These are phyloP conservation scores for Ctenicera cuprea DNA, from an alignment of 2,888 invertebrate species.

Conservation along the genomic window DNA sequence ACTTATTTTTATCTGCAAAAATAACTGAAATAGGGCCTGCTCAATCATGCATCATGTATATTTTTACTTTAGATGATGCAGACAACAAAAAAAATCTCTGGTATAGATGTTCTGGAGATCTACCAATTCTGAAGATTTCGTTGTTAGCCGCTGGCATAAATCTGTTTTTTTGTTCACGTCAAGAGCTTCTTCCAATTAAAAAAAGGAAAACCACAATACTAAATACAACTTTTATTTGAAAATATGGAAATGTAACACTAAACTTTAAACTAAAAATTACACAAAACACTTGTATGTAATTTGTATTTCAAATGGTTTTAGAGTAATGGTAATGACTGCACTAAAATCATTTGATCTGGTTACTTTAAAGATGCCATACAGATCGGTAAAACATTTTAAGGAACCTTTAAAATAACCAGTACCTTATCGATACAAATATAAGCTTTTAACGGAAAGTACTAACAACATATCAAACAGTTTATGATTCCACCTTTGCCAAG, in stretches of 20 bases:
- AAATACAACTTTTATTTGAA: constrained; percentile 34
- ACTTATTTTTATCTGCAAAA: too few relatives aligned
- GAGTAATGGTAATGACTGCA: constrained; percentile 29
- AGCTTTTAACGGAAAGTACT: constrained; percentile 16
- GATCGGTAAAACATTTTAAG: not conserved
- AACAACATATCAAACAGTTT: constrained; percentile 50
- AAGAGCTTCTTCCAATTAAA: too few relatives aligned
- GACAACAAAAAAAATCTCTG: too few relatives aligned
- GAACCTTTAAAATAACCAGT: constrained; percentile 28
- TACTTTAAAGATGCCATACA: constrained; percentile 6
- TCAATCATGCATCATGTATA: too few relatives aligned
- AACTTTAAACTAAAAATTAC: constrained; percentile 32
- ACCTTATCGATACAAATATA: constrained; percentile 28
- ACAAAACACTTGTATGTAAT: constrained; percentile 32
- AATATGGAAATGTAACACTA: constrained; percentile 41
- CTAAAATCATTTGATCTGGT: constrained; percentile 34
- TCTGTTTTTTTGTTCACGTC: too few relatives aligned
- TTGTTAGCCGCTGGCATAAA: too few relatives aligned
- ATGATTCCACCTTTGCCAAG: constrained; percentile 88
- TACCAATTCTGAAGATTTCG: too few relatives aligned
- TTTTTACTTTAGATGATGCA: too few relatives aligned
- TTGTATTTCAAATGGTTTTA: constrained; percentile 37
- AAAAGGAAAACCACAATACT: not conserved
- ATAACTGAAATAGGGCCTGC: too few relatives aligned
- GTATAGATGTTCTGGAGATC: too few relatives aligned